phyloP scores from a whole-genome alignment of 2,888 invertebrate species.

The Andricus quercusramuli region DNA sequence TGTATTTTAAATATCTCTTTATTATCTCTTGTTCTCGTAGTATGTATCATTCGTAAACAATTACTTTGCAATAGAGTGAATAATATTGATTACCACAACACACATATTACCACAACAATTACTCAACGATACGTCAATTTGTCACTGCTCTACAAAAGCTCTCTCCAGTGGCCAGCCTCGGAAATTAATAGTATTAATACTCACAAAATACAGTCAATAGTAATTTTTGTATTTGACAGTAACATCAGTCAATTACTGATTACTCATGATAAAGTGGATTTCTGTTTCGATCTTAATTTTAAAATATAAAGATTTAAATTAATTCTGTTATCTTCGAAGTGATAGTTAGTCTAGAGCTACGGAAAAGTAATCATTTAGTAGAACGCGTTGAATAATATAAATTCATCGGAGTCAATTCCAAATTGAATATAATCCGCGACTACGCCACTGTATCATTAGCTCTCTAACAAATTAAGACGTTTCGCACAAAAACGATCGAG shows the following conservation, averaged over 20 bases:
- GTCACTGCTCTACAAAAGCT: not conserved
- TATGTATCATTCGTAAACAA: not conserved
- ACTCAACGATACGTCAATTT: not conserved
- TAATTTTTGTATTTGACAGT: not conserved
- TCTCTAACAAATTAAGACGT: not conserved
- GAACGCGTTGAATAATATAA: not conserved
- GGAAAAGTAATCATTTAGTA: not conserved
- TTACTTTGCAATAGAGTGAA: not conserved
- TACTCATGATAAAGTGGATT: too few species aligned
- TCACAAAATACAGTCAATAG: not conserved
- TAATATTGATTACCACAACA: not conserved
- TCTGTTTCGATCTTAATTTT: too few species aligned
- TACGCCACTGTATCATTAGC: not conserved
- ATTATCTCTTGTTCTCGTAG: not conserved
- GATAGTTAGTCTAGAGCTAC: too few species aligned
- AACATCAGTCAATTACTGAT: not conserved
- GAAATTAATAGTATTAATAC: not conserved
- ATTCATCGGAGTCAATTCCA: not conserved
- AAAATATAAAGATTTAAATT: too few species aligned
- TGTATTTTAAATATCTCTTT: slow-evolving; percentile 4
- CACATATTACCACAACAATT: not conserved
- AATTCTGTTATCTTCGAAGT: not conserved
- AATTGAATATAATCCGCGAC: not conserved
- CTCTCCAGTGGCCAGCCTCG: not conserved
- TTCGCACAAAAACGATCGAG: slow-evolving; percentile 1